Conservation (phyloP, 2,113 vertebrate genomes). For the Microtus ochrogaster region DNA sequence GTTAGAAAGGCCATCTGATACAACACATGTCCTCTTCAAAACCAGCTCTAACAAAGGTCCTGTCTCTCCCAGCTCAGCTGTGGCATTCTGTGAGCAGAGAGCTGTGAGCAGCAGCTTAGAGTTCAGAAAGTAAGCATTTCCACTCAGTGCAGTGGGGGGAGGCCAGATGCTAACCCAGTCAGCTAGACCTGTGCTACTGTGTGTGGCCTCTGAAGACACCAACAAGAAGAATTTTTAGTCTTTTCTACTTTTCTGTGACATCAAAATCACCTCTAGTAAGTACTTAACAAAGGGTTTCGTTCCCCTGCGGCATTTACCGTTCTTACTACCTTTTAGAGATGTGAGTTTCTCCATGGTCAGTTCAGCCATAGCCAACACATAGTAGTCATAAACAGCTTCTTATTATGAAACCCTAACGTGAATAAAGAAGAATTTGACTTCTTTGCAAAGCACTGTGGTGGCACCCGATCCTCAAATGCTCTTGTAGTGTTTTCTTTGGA, state of each 20-base stretch:
- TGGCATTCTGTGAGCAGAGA: neutral
- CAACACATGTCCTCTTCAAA: neutral
- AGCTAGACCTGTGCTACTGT: slow-evolving; percentile 90
- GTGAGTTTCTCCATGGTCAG: neutral
- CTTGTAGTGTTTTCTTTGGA: neutral
- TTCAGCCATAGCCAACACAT: neutral
- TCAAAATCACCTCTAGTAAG: neutral
- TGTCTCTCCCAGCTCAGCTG: neutral
- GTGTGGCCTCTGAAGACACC: slow-evolving; percentile 96
- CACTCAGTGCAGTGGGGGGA: slow-evolving; percentile 95
- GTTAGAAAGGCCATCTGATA: too few species aligned
- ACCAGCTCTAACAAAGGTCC: neutral
- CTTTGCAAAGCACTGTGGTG: neutral
- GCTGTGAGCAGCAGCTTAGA: slow-evolving; percentile 92
- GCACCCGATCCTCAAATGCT: neutral
- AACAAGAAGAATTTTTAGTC: neutral
- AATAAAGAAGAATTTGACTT: neutral
- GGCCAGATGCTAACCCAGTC: slow-evolving; percentile 92
- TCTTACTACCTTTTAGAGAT: neutral
- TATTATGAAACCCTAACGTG: neutral
- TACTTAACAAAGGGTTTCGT: neutral
- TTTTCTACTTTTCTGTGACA: neutral
- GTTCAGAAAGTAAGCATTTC: slow-evolving; percentile 94
- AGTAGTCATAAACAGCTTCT: neutral
- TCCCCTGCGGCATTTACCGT: neutral